Base-by-base conservation (phyloP, 2,113 vertebrate species). In the Ammodytes dubius region DNA sequence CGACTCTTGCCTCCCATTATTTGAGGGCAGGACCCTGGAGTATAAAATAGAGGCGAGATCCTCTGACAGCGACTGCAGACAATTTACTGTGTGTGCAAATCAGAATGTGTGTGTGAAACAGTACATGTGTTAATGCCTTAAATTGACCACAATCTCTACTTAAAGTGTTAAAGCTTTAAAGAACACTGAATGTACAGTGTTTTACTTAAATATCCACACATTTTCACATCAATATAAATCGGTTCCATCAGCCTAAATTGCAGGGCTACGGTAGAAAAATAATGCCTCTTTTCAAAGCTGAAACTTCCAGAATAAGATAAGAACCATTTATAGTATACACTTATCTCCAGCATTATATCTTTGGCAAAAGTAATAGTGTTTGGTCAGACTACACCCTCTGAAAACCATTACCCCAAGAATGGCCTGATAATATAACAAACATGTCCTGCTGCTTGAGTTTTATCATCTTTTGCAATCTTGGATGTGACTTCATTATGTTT, bases 1-100 rank as follows among this genome's bases (percentile, higher is more conserved):
- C 63, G 70, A 61, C 42, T 19, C 43, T 39, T 27, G 5, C 5
- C 66, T 70, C 58, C 19, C 19, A 45, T 46, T 43, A 79, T 74
- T 4, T 50, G 70, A 84, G 75, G 42, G 50, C 52, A 79, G 45
- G 15, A 57, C 35, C n/a, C 74, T 35, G 75, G 50, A 50, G 42
- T 61, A 63, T 68, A 45, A 74, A 74, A 68, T 61, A 64, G 49
- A 78, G 19, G n/a, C 69, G 64, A 64, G n/a, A 66, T 37, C n/a
- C 15, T 83, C 39, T 17, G 50, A 69, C 47, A 4, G 27, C 46
- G 17, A 27, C 59, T 66, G 53, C 37, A 58, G 19, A 37, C 6
- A 57, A 7, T 17, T 10, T 53, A 49, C 11, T 19, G 6, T 14
- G 43, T n/a, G 35, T 27, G 27, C 27, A 27, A 27, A 27, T 27